A percentile compares a stretch with the other conserved stretches of the same genome.
phyloP scores from a whole-genome alignment of 2,113 vertebrate species.

The Toxotes chatareus region DNA sequence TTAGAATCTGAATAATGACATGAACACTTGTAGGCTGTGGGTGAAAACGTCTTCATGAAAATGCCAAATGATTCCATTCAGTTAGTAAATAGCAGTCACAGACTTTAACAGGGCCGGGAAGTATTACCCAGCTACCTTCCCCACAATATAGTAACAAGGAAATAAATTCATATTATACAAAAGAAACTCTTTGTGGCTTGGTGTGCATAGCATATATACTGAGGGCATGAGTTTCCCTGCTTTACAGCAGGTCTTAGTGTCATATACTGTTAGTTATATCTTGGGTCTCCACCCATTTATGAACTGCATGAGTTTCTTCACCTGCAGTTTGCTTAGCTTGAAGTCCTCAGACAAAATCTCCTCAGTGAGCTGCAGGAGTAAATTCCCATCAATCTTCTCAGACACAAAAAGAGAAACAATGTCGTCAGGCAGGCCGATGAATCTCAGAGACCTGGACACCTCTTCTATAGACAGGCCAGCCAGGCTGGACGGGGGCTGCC shows the following conservation, averaged over 20 bases:
- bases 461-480: constrained; percentile 94
- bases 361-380: constrained; percentile 95
- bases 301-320: constrained; percentile 98
- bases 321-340: constrained; percentile 96
- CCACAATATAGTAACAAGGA: constrained; percentile 37
- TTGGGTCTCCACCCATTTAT: constrained; percentile 98
- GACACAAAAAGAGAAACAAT: constrained; percentile 90
- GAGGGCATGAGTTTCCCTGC: constrained; percentile 52
- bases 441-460: constrained; percentile 92
- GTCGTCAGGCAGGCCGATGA: constrained; percentile 95
- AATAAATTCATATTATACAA: constrained; percentile 43
- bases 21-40: constrained; percentile 9
- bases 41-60: constrained; percentile 54
- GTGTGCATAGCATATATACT: constrained; percentile 75
- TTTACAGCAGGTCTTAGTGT: constrained; percentile 31
- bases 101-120: constrained; percentile 15
- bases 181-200: constrained; percentile 48
- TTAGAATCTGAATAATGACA: constrained; percentile 4
- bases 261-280: constrained; percentile 81
- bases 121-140: constrained; percentile 1
- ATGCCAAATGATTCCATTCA: constrained; percentile 67
- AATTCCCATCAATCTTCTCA: constrained; percentile 97
- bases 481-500: constrained; percentile 93
- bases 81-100: constrained; percentile 46
- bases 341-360: constrained; percentile 98